Conservation (phyloP, 2,797 vertebrate species). For the Catostomus latipinnis region DNA sequence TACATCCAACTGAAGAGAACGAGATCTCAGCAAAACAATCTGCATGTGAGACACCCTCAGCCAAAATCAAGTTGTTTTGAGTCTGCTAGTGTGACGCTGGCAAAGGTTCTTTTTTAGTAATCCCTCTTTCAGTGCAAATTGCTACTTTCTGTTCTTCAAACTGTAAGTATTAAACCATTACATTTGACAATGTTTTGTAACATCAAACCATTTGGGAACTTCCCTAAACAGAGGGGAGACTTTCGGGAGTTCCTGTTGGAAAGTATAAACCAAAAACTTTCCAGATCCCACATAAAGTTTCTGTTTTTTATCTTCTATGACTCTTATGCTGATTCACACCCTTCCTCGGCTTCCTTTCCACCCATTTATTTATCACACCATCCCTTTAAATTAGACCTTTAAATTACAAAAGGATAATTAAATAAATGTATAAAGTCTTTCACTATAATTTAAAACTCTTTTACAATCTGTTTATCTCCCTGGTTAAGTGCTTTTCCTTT, state of each 20-base stretch:
- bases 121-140: not conserved
- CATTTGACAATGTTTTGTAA: not conserved
- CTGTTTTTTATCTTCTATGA: slow-evolving; percentile 46
- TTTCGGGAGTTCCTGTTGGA: slow-evolving; percentile 41
- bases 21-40: too few relatives aligned
- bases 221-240: slow-evolving; percentile 9
- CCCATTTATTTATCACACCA: slow-evolving; percentile 13
- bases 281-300: slow-evolving; percentile 51
- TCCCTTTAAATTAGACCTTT: not conserved
- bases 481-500: too few relatives aligned
- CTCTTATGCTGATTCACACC: slow-evolving; percentile 39
- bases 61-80: too few relatives aligned
- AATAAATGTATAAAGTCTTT: too few relatives aligned
- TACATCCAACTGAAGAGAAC: too few relatives aligned
- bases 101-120: too few relatives aligned
- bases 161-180: not conserved
- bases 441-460: too few relatives aligned
- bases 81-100: too few relatives aligned
- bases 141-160: not conserved
- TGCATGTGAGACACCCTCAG: too few relatives aligned
- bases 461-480: too few relatives aligned
- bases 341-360: slow-evolving; percentile 48
- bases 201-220: slow-evolving; percentile 6
- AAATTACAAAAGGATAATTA: not conserved
- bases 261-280: slow-evolving; percentile 53